These are phyloP conservation scores for Galeopterus variegatus DNA, from an alignment of 2,113 vertebrate genomes.

Conservation along the genomic window DNA sequence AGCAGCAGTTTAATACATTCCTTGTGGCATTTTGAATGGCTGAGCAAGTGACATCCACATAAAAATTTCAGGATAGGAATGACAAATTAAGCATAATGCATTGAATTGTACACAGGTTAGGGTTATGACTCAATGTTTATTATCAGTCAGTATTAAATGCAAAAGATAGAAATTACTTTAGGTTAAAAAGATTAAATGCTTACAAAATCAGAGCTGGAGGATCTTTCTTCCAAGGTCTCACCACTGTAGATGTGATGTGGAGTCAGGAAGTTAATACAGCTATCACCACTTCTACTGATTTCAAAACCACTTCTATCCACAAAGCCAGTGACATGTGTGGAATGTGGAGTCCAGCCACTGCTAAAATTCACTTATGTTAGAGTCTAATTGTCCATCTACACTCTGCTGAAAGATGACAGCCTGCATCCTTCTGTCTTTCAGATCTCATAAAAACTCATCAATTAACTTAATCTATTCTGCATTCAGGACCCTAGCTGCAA, in stretches of 20 bases:
- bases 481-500: neutral
- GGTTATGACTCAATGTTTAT: neutral
- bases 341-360: neutral
- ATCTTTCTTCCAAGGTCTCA: neutral
- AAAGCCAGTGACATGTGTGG: neutral
- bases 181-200: neutral
- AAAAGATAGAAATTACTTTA: neutral
- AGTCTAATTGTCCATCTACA: neutral
- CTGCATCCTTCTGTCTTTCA: neutral
- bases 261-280: neutral
- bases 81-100: neutral
- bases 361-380: neutral
- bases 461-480: neutral
- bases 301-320: neutral
- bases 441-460: neutral
- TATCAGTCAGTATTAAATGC: neutral
- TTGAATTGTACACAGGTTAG: neutral
- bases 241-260: neutral
- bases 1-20: neutral
- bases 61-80: neutral
- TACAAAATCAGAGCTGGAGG: neutral
- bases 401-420: neutral
- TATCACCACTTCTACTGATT: rapidly evolving
- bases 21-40: neutral
- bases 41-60: neutral